Evolutionary conservation across 1,140 invertebrate genomes (phyloP).

Genomic region (Lucilia sericata): DNA sequence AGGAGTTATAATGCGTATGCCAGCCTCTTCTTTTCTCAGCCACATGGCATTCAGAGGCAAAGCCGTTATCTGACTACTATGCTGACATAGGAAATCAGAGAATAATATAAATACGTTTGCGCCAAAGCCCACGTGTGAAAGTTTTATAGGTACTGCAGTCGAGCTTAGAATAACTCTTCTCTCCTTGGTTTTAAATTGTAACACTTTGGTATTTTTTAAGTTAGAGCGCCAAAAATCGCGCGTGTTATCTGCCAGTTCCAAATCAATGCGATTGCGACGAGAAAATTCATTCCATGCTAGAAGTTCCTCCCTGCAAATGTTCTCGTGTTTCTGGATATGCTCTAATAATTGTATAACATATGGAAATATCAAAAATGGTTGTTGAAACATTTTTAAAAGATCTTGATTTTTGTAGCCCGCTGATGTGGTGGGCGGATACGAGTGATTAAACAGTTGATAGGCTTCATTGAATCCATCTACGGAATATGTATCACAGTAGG

Average conservation of each 20-base stretch:
- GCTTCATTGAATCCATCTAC: slow-evolving; percentile 70
- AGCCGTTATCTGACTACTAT: slow-evolving; percentile 72
- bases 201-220: slow-evolving; percentile 55
- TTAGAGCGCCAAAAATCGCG: slow-evolving; percentile 64
- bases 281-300: slow-evolving; percentile 59
- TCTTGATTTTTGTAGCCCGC: slow-evolving; percentile 45
- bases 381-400: slow-evolving; percentile 59
- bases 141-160: slow-evolving; percentile 75
- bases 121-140: slow-evolving; percentile 71
- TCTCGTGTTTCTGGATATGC: slow-evolving; percentile 53
- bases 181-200: slow-evolving; percentile 61
- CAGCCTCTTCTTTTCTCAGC: slow-evolving; percentile 75
- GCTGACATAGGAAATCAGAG: slow-evolving; percentile 80
- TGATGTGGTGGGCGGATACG: slow-evolving; percentile 46
- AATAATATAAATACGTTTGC: slow-evolving; percentile 80
- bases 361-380: slow-evolving; percentile 61
- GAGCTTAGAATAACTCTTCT: slow-evolving; percentile 84
- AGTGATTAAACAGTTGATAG: slow-evolving; percentile 47
- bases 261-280: slow-evolving; percentile 58
- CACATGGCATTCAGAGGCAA: slow-evolving; percentile 82
- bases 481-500: slow-evolving; percentile 80
- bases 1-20: slow-evolving; percentile 77
- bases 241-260: slow-evolving; percentile 64
- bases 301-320: slow-evolving; percentile 58
- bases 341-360: slow-evolving; percentile 62